Evolutionary conservation across 2,797 vertebrate species (phyloP).

Genomic region (Pelodytes ibericus): DNA sequence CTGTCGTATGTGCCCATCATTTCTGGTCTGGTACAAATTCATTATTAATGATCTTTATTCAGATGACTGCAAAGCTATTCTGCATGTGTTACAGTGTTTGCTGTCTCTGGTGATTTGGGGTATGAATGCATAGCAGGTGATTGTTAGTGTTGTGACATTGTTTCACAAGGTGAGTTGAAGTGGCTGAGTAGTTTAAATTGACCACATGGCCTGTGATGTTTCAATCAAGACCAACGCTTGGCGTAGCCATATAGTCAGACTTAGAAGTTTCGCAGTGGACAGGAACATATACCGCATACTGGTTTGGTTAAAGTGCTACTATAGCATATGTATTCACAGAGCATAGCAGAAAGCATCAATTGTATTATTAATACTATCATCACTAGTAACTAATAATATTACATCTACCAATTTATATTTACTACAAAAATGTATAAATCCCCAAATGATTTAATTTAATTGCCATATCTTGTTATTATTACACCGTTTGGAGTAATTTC

Average conservation of each 20-base stretch:
- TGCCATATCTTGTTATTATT: no score
- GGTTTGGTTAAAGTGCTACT: not conserved
- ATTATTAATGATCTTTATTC: not conserved
- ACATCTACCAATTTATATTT: no score
- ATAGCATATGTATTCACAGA: not conserved
- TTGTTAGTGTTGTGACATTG: not conserved
- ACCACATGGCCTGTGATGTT: conserved; percentile 40
- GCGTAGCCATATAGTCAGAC: not conserved
- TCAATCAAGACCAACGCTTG: not conserved
- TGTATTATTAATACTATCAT: no score
- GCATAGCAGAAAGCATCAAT: no score
- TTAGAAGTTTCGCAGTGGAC: not conserved
- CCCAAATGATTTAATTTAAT: no score
- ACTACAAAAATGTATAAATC: no score
- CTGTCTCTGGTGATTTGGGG: not conserved
- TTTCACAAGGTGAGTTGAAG: not conserved
- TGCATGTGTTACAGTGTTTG: not conserved
- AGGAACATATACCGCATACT: not conserved
- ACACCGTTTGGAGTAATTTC: no score
- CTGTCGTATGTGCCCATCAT: not conserved
- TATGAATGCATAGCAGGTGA: not conserved
- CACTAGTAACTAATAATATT: no score
- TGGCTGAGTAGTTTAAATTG: not conserved
- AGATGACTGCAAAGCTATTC: conserved; percentile 12
- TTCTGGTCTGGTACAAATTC: not conserved